Conservation (phyloP, 2,888 invertebrate genomes). For the Leptothorax acervorum region DNA sequence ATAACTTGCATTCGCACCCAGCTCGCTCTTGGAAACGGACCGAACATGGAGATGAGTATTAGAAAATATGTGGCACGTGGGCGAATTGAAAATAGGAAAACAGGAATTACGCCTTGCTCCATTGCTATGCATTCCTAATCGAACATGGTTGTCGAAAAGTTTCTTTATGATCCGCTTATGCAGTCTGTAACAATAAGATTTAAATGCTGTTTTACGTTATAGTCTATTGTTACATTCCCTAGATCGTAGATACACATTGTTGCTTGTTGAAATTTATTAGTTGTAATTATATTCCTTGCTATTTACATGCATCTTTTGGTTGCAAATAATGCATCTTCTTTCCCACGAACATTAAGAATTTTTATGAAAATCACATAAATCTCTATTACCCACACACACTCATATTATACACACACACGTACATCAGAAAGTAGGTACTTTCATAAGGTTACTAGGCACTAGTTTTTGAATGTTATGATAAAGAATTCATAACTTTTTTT, state of each 20-base stretch:
- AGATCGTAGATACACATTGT: slow-evolving; percentile 42
- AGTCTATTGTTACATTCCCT: slow-evolving; percentile 39
- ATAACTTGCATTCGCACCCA: slow-evolving; percentile 39
- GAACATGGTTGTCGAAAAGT: slow-evolving; percentile 13
- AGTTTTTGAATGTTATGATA: not conserved
- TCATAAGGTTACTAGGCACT: no score
- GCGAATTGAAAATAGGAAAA: slow-evolving; percentile 33
- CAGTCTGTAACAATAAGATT: slow-evolving; percentile 23
- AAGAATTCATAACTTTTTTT: not conserved
- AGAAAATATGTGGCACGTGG: slow-evolving; percentile 29
- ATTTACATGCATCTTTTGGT: slow-evolving; percentile 10
- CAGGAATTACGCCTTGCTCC: slow-evolving; percentile 3
- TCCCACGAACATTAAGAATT: not conserved
- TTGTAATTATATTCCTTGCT: slow-evolving; percentile 21
- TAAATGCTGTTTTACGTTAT: not conserved
- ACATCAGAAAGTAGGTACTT: not conserved
- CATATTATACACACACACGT: not conserved
- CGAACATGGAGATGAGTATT: not conserved
- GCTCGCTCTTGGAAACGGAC: slow-evolving; percentile 18
- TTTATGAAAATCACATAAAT: slow-evolving; percentile 6
- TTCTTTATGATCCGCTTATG: slow-evolving; percentile 25
- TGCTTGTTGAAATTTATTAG: slow-evolving; percentile 37
- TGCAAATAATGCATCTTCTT: slow-evolving; percentile 13
- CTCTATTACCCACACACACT: not conserved
- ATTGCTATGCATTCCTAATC: not conserved